phyloP scores from a whole-genome alignment of 2,888 invertebrate species.

The Augochlorella aurata region DNA sequence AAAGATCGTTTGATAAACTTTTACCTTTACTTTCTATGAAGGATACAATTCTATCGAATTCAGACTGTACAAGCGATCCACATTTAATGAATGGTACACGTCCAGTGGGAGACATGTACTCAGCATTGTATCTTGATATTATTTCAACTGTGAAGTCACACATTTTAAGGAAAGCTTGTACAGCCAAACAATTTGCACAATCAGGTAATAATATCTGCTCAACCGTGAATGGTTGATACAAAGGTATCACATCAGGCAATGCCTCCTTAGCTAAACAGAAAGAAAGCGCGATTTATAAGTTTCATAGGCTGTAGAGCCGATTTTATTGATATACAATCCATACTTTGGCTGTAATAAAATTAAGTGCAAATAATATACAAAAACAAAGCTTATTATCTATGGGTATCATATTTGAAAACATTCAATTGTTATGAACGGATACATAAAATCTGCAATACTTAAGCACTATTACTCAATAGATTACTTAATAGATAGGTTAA shows the following conservation, averaged over 20 bases:
- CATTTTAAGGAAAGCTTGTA: conserved; percentile 97
- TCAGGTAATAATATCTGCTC: conserved; percentile 97
- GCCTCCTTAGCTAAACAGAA: conserved; percentile 89
- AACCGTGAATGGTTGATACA: conserved; percentile 95
- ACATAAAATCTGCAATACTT: background rate
- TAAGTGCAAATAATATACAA: background rate
- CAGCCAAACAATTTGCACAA: conserved; percentile 95
- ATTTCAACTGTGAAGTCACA: conserved; percentile 92
- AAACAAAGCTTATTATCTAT: background rate
- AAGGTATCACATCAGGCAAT: conserved; percentile 93
- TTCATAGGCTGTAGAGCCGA: background rate
- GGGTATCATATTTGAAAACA: too few relatives aligned
- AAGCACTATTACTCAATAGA: background rate
- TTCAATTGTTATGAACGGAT: background rate
- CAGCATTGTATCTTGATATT: conserved; percentile 94
- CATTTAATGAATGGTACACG: conserved; percentile 96
- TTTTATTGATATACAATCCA: background rate
- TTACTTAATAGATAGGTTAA: conserved; percentile 32
- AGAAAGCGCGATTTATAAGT: conserved; percentile 50
- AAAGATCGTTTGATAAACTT: conserved; percentile 88
- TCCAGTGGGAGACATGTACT: conserved; percentile 97
- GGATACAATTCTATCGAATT: conserved; percentile 94
- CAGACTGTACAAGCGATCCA: conserved; percentile 93
- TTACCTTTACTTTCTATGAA: conserved; percentile 94
- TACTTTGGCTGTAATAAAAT: background rate